Conservation (phyloP, 2,113 vertebrate species). For the Tupaia chinensis region DNA sequence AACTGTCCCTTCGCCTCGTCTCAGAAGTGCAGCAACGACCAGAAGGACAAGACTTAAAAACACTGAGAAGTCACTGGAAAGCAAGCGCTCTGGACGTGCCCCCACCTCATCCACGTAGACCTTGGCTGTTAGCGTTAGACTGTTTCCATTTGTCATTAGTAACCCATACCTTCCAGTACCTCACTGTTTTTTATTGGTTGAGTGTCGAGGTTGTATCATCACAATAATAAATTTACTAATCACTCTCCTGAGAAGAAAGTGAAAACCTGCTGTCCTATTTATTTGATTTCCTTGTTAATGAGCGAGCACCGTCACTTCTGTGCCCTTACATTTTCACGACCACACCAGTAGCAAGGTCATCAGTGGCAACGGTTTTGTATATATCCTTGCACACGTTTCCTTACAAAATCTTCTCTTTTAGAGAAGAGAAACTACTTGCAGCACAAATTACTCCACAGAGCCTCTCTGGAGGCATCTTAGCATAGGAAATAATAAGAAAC, state of each 20-base stretch:
- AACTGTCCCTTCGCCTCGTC: neutral
- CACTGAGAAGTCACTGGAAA: neutral
- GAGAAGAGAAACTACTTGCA: neutral
- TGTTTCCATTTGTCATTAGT: neutral
- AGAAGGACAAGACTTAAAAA: neutral
- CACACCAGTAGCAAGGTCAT: neutral
- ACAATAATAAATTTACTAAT: neutral
- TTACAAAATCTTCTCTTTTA: neutral
- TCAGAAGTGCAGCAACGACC: conserved; percentile 19
- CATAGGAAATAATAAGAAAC: conserved; percentile 61
- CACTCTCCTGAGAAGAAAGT: conserved; percentile 13
- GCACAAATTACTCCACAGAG: conserved; percentile 10
- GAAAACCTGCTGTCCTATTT: neutral
- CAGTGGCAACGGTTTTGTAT: neutral
- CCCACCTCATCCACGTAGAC: neutral
- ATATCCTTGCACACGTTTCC: neutral
- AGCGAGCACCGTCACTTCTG: neutral
- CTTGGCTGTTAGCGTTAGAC: neutral
- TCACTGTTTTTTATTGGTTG: neutral
- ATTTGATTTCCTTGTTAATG: conserved; percentile 1
- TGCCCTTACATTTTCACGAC: neutral
- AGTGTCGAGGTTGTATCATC: neutral
- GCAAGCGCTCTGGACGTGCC: neutral
- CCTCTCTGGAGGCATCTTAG: conserved; percentile 4
- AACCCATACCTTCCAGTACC: neutral